Evolutionary conservation across 1,140 invertebrate species (phyloP), one percentile per base, ranked within the genome.

Genomic region (Diorhabda carinulata): DNA sequence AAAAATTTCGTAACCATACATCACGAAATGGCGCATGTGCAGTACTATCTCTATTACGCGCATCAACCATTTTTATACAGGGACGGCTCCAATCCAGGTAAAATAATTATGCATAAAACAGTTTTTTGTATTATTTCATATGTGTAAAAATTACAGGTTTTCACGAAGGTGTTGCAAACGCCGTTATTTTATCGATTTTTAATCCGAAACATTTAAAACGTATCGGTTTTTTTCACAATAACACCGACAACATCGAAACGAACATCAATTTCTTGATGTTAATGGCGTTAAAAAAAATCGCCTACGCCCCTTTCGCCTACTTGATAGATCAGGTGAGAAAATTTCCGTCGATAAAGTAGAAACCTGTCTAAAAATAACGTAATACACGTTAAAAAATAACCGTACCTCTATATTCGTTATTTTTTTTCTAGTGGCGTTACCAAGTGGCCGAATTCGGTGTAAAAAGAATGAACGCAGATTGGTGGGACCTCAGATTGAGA

Each of bases 121-220:
- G 1, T 25, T 25, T 68, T 68, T 7, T 3, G 1, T 43, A 10
- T 64, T 45, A 1, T 10, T 64, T 7, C 69, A 68, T 8, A 52
- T 52, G 47, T 52, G 47, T 52, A 52, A 52, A 52, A n/a, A 56
- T 81, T 82, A 2, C 74, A 90, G 92, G 91, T 44, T 96, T 96
- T 78, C 92, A 95, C 77, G 94, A 96, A 81, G 94, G 92, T 3
- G 85, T 96, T 2, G 93, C 93, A n/a, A 93, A 96, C 78, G 88
- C 91, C 0, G 86, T 95, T n/a, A 87, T 88, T 2, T 78, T 96
- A 8, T 93, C 90, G 0, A 87, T 94, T 0, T 86, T 86, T 71
- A 92, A 91, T 52, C 84, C 90, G 1, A 86, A 87, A 67, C 91
- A 95, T 83, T 82, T 95, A 7, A 86, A 89, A 59, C 83, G 87